A percentile compares a stretch with the other conserved stretches of the same genome.
These are phyloP conservation scores for Volucella zonaria DNA, from an alignment of 2,888 invertebrate species.

Conservation along the genomic window DNA sequence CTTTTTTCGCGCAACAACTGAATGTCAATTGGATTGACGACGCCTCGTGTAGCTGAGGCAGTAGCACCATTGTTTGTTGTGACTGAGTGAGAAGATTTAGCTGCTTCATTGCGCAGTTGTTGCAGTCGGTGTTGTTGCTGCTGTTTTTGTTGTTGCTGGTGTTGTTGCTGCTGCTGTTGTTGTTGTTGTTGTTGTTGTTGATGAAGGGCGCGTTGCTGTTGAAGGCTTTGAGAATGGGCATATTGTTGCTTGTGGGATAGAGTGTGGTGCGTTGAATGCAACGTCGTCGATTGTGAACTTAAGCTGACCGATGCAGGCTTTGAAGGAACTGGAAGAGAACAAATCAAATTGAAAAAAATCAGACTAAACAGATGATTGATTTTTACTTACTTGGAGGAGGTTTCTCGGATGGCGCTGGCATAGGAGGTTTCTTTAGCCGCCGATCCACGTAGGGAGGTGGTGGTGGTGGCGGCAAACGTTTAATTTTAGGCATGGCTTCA, in stretches of 20 bases:
- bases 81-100: constrained; percentile 44
- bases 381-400: constrained; percentile 82
- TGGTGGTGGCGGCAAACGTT: constrained; percentile 85
- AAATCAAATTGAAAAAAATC: neutral
- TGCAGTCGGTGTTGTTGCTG: constrained; percentile 61
- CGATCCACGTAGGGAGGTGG: constrained; percentile 84
- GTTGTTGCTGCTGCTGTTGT: constrained; percentile 33
- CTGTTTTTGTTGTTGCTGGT: constrained; percentile 41
- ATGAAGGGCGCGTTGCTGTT: constrained; percentile 30
- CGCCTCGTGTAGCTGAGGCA: constrained; percentile 82
- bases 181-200: constrained; percentile 20
- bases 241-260: constrained; percentile 77
- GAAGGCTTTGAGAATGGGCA: constrained; percentile 42
- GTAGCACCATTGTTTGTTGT: constrained; percentile 77
- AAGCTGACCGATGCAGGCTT: constrained; percentile 77
- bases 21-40: constrained; percentile 86
- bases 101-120: constrained; percentile 58
- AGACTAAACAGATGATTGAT: neutral
- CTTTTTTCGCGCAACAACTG: constrained; percentile 93
- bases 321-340: constrained; percentile 79
- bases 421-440: constrained; percentile 82
- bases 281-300: constrained; percentile 65
- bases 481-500: constrained; percentile 84
- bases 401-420: constrained; percentile 83
- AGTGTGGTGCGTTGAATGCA: constrained; percentile 75